Evolutionary conservation across 2,113 vertebrate genomes (phyloP).

Genomic region (Natator depressus): DNA sequence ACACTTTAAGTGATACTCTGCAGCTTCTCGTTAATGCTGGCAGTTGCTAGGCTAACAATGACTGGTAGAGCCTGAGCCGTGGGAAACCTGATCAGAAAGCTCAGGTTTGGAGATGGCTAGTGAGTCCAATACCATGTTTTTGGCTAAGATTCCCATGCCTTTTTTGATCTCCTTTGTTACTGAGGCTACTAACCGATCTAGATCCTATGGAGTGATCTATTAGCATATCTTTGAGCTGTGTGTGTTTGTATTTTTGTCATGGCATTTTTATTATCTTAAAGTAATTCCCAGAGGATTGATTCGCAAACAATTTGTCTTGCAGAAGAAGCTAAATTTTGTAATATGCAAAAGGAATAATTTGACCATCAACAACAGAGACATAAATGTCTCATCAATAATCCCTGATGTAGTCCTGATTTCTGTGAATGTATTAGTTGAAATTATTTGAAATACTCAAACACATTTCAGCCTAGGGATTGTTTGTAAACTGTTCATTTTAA

Average conservation of each 20-base stretch:
- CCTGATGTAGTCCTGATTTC: neutral
- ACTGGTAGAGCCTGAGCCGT: no score
- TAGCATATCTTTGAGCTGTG: neutral
- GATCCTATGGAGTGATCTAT: neutral
- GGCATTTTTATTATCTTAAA: neutral
- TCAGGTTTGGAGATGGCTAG: no score
- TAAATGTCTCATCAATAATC: neutral
- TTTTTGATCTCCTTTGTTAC: neutral
- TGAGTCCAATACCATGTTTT: no score
- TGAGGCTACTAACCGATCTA: neutral
- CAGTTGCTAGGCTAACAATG: no score
- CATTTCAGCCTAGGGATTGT: neutral
- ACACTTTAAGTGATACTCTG: no score
- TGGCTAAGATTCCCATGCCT: no score
- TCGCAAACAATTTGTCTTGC: neutral
- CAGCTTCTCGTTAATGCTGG: no score
- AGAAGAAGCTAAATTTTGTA: neutral
- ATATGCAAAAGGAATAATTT: neutral
- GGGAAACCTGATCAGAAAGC: no score
- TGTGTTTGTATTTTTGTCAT: fast-evolving
- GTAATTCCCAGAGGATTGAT: neutral
- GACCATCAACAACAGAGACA: neutral
- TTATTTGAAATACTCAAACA: neutral
- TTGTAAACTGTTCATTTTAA: neutral
- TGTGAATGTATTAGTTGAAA: neutral